Evolutionary conservation across 2,888 invertebrate genomes (phyloP).

Genomic region (Stegana nigrithorax): DNA sequence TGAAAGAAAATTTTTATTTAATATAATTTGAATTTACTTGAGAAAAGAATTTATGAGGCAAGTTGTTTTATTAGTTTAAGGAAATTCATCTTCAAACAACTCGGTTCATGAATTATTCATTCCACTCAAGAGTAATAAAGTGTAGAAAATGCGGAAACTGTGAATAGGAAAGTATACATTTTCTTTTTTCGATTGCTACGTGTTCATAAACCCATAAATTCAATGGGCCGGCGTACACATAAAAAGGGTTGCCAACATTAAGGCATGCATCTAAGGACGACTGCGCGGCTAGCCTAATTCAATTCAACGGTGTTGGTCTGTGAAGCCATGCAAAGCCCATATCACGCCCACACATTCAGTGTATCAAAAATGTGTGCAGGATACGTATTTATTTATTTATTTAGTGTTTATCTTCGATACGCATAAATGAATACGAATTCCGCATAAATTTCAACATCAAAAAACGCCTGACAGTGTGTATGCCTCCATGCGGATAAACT

Average conservation of each 20-base stretch:
- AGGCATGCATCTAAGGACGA: neutral
- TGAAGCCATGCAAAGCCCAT: neutral
- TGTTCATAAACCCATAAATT: slow-evolving; percentile 14
- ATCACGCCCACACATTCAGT: neutral
- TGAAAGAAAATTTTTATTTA: neutral
- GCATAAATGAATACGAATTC: slow-evolving; percentile 18
- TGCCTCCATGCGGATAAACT: neutral
- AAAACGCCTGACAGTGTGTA: too few species aligned
- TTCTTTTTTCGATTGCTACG: neutral
- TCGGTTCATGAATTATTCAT: slow-evolving; percentile 16
- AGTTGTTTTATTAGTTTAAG: too few species aligned
- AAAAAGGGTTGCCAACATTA: slow-evolving; percentile 16
- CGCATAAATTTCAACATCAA: neutral
- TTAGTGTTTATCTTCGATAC: slow-evolving; percentile 14
- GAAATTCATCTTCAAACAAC: too few species aligned
- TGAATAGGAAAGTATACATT: too few species aligned
- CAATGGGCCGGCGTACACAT: neutral
- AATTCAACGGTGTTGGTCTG: slow-evolving; percentile 6
- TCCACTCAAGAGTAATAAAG: neutral
- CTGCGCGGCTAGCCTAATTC: slow-evolving; percentile 15
- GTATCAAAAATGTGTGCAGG: neutral
- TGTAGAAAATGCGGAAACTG: too few species aligned
- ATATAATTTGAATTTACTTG: too few species aligned
- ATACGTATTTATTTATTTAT: slow-evolving; percentile 12
- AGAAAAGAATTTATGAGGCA: too few species aligned